Conservation (phyloP, 2,888 invertebrate species). For the Drosophila atripex region DNA sequence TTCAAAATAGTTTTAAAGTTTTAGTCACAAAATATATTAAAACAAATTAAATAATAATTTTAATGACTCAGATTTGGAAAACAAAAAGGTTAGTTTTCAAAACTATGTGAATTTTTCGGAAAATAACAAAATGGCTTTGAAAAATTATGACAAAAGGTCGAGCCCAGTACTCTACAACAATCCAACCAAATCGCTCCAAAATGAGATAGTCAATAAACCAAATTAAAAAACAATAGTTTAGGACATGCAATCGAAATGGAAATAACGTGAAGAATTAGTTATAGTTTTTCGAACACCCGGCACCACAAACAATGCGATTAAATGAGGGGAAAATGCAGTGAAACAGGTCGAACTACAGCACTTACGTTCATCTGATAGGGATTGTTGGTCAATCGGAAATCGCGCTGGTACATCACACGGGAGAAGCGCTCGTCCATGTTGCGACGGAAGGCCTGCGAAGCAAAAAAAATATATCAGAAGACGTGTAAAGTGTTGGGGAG, state of each 20-base stretch:
- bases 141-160: neutral
- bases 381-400: conserved; percentile 86
- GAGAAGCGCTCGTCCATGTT: conserved; percentile 85
- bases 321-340: neutral
- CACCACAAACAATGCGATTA: conserved; percentile 1
- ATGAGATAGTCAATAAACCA: neutral
- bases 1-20: too few species aligned
- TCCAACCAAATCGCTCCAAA: neutral
- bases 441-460: conserved; percentile 86
- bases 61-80: neutral
- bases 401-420: conserved; percentile 86
- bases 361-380: conserved; percentile 87
- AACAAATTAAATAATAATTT: too few species aligned
- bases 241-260: neutral
- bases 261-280: neutral
- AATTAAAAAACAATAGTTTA: conserved; percentile 2
- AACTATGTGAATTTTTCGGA: neutral
- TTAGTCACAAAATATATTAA: neutral
- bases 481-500: neutral
- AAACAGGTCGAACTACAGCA: conserved; percentile 21
- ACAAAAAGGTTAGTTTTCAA: neutral
- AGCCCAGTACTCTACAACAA: neutral
- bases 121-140: neutral
- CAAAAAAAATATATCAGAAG: conserved; percentile 10
- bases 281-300: neutral